phyloP scores from a whole-genome alignment of 1,140 invertebrate species.

The Dendroctonus valens region DNA sequence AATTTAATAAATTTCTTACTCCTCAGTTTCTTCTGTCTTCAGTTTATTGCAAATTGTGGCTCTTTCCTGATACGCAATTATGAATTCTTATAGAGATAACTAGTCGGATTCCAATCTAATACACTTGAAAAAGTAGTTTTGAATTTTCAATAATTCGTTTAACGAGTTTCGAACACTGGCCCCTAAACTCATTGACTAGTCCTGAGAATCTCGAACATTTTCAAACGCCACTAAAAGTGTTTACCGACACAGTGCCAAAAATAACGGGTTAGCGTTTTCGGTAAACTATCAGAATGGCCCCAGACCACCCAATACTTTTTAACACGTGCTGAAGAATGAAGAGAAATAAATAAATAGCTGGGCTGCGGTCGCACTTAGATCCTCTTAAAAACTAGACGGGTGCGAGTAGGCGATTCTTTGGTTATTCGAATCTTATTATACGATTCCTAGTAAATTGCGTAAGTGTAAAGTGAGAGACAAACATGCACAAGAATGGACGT shows the following conservation, averaged over 20 bases:
- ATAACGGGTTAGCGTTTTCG: constrained; percentile 6
- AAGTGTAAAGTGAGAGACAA: constrained; percentile 15
- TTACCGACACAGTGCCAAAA: constrained; percentile 7
- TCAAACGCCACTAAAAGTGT: not conserved
- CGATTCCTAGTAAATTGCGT: constrained; percentile 12
- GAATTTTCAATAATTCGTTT: no score
- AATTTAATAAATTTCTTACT: no score
- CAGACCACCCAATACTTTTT: constrained; percentile 17
- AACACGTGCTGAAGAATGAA: constrained; percentile 15
- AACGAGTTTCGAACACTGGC: no score
- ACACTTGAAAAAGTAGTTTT: no score
- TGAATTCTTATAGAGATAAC: no score
- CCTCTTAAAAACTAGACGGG: constrained; percentile 1
- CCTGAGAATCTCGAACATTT: not conserved
- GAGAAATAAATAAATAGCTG: constrained; percentile 14
- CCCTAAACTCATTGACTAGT: no score
- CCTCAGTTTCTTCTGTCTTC: no score
- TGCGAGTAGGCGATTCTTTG: no score
- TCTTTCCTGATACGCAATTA: no score
- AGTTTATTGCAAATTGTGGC: no score
- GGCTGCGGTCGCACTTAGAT: constrained; percentile 2
- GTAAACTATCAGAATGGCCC: constrained; percentile 6
- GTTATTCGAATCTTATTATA: constrained; percentile 13
- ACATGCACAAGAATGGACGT: constrained; percentile 2
- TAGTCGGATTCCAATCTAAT: no score